These are phyloP conservation scores for Cyclophora albipunctata DNA, from an alignment of 2,888 invertebrate genomes.

Conservation along the genomic window DNA sequence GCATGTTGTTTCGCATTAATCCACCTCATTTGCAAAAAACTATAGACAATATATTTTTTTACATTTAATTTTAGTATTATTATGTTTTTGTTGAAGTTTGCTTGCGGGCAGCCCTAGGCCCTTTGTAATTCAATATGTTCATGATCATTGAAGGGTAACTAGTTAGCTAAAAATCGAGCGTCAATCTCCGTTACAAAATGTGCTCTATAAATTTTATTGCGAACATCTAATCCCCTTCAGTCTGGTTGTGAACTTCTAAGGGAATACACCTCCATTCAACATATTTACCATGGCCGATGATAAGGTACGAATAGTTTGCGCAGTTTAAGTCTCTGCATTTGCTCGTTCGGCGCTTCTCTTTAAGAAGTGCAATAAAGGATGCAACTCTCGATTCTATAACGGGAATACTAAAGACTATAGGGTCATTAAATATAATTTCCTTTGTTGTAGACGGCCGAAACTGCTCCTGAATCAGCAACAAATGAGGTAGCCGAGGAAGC, in stretches of 20 bases:
- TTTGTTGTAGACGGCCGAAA: conserved; percentile 56
- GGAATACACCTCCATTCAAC: conserved; percentile 20
- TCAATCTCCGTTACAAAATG: conserved; percentile 53
- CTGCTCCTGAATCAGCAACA: conserved; percentile 43
- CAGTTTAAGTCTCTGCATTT: no score
- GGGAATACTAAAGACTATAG: no score
- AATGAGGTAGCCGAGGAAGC: conserved; percentile 46
- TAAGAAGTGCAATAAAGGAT: no score
- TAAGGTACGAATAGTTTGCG: conserved; percentile 32
- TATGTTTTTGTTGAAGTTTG: not conserved
- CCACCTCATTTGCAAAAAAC: no score
- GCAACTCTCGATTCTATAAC: no score
- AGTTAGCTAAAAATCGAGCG: conserved; percentile 45
- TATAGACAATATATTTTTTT: no score
- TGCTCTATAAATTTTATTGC: conserved; percentile 51
- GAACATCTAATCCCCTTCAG: conserved; percentile 45
- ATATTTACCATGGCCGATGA: conserved; percentile 45
- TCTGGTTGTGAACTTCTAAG: conserved; percentile 32
- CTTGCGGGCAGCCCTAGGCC: conserved; percentile 38
- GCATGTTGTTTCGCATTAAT: no score
- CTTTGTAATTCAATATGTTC: conserved; percentile 48
- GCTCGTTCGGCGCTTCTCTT: no score
- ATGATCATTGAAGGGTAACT: conserved; percentile 60
- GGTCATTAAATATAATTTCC: conserved; percentile 5
- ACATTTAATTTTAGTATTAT: no score